A percentile compares a stretch with the other conserved stretches of the same genome.
Evolutionary conservation across 2,797 vertebrate genomes (phyloP).

Genomic region (Premnoplex brunnescens): DNA sequence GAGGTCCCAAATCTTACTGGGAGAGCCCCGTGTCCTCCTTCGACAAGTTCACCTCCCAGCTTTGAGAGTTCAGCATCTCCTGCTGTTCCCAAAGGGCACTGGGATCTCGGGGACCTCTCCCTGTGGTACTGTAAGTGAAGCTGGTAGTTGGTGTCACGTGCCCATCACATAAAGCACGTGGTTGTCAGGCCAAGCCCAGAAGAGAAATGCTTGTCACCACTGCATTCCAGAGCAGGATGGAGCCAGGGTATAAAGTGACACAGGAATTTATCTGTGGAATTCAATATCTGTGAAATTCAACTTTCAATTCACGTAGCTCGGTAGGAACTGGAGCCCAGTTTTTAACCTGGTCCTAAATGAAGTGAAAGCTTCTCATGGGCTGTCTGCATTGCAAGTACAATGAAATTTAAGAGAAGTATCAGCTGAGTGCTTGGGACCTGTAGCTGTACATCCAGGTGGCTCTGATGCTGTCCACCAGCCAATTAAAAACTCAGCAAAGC

Average conservation of each 20-base stretch:
- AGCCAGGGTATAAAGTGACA: not conserved
- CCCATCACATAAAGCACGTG: not conserved
- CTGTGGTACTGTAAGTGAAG: not conserved
- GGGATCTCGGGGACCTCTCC: not conserved
- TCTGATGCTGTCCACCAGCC: not conserved
- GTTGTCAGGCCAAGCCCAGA: not conserved
- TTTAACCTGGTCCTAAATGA: not conserved
- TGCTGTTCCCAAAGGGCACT: not conserved
- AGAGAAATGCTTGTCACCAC: not conserved
- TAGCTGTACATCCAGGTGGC: not conserved
- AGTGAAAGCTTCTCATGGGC: not conserved
- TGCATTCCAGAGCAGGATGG: not conserved
- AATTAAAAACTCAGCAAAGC: not conserved
- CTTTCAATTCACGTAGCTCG: not conserved
- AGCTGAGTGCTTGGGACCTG: not conserved
- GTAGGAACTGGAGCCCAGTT: not conserved
- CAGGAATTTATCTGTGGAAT: not conserved
- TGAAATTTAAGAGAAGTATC: not conserved
- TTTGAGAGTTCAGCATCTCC: not conserved
- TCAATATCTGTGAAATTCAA: not conserved
- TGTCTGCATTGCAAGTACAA: not conserved
- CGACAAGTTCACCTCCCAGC: not conserved
- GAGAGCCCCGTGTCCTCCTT: not conserved
- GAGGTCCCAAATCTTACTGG: not conserved
- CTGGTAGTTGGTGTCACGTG: not conserved